Evolutionary conservation across 2,797 vertebrate species (phyloP).

Genomic region (Sebastes goodei): DNA sequence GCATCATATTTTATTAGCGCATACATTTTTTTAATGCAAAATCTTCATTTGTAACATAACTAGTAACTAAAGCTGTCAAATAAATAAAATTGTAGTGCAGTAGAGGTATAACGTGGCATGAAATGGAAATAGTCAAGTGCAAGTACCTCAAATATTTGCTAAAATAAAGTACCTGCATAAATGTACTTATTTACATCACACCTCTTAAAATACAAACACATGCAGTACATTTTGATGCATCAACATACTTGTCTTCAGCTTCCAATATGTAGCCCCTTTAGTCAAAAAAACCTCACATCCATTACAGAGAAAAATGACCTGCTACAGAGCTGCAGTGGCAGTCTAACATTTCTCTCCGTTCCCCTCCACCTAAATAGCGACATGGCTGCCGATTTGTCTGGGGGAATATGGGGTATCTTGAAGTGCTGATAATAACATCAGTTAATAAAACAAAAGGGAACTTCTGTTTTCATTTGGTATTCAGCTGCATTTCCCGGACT

Average conservation of each 20-base stretch:
- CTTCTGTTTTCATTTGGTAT: conserved; percentile 77
- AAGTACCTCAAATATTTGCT: neutral
- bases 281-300: conserved; percentile 12
- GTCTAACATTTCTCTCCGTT: conserved; percentile 29
- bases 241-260: conserved; percentile 33
- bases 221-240: neutral
- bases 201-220: neutral
- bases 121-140: neutral
- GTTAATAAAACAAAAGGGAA: conserved; percentile 75
- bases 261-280: conserved; percentile 18
- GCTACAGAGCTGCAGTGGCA: conserved; percentile 51
- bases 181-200: neutral
- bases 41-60: neutral
- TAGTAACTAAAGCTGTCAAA: neutral
- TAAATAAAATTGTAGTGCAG: neutral
- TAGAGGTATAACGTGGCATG: neutral
- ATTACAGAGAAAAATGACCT: conserved; percentile 46
- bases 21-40: neutral
- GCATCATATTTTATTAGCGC: neutral
- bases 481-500: conserved; percentile 63
- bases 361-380: conserved; percentile 57
- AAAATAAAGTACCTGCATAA: neutral
- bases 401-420: conserved; percentile 50
- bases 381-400: conserved; percentile 45
- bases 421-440: conserved; percentile 70